These are phyloP conservation scores for Acanthis flammea DNA, from an alignment of 2,797 vertebrate genomes.

Conservation along the genomic window DNA sequence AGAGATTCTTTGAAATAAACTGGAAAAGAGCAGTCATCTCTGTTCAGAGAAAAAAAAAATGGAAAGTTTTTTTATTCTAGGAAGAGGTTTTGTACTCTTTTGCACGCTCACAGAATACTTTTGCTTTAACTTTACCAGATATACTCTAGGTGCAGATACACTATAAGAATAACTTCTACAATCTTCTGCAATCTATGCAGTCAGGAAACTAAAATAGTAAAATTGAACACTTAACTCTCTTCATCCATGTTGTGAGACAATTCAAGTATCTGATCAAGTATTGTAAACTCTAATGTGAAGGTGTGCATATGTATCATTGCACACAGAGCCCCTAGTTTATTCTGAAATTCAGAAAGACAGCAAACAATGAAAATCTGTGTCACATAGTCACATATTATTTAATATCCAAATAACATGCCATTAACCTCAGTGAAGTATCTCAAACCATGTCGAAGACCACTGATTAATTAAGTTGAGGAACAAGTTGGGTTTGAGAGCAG, in stretches of 20 bases:
- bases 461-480: background rate
- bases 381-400: background rate
- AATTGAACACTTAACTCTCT: background rate
- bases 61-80: background rate
- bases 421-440: background rate
- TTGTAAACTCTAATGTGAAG: background rate
- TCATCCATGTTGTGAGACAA: background rate
- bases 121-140: background rate
- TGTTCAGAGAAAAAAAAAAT: slow-evolving; percentile 4
- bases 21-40: background rate
- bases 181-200: background rate
- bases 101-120: background rate
- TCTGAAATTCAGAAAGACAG: background rate
- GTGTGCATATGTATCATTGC: background rate
- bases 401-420: background rate
- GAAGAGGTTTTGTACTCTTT: background rate
- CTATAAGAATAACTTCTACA: background rate
- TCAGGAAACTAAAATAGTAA: background rate
- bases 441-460: background rate
- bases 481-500: background rate
- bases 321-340: background rate
- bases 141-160: background rate
- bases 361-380: background rate
- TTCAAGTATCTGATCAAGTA: background rate
- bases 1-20: background rate